phyloP scores from a whole-genome alignment of 2,797 vertebrate genomes.

The Leptodactylus fallax region DNA sequence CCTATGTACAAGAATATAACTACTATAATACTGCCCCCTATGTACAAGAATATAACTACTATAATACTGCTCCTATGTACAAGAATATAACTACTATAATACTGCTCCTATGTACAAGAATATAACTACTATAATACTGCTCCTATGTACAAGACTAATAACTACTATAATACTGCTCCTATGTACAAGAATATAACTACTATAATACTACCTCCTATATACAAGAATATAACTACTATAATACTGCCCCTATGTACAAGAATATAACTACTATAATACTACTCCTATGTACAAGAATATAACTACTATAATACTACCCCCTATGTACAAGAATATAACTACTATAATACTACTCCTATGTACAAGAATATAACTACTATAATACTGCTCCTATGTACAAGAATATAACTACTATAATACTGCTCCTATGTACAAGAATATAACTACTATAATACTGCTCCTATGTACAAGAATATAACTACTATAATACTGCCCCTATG shows the following conservation, averaged over 20 bases:
- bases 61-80: too few relatives aligned
- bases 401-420: conserved; percentile 24
- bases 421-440: conserved; percentile 4
- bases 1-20: too few relatives aligned
- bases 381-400: conserved; percentile 2
- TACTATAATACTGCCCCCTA: too few relatives aligned
- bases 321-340: conserved; percentile 17
- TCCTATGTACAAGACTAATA: too few relatives aligned
- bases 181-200: too few relatives aligned
- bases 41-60: too few relatives aligned
- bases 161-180: too few relatives aligned
- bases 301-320: background rate
- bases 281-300: background rate
- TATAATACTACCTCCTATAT: too few relatives aligned
- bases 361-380: conserved; percentile 22
- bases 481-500: background rate
- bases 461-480: conserved; percentile 10
- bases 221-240: too few relatives aligned
- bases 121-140: too few relatives aligned
- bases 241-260: background rate
- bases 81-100: too few relatives aligned
- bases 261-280: conserved; percentile 10
- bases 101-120: too few relatives aligned
- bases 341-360: conserved; percentile 8
- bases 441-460: conserved; percentile 15